Conservation (phyloP, 2,113 vertebrate species). For the Centropus unirufus region DNA sequence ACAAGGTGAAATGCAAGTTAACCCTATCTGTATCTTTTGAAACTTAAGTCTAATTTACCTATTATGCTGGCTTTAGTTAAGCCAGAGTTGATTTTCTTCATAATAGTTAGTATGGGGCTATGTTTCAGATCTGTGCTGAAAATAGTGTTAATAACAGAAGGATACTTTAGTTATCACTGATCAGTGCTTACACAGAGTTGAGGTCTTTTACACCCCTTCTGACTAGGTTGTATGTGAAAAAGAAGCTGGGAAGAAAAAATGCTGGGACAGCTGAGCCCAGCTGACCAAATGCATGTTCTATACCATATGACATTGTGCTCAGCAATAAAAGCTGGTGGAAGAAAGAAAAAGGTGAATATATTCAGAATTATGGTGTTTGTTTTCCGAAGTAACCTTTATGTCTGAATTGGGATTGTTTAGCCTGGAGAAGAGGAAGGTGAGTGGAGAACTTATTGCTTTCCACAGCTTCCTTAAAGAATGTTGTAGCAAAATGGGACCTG, state of each 20-base stretch:
- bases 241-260: neutral
- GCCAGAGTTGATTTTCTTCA: neutral
- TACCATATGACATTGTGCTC: rapidly evolving
- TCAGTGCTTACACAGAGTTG: rapidly evolving
- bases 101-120: neutral
- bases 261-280: neutral
- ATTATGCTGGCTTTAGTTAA: neutral
- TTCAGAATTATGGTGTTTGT: rapidly evolving
- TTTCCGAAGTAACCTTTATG: neutral
- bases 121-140: neutral
- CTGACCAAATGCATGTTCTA: neutral
- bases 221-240: rapidly evolving
- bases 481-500: too few species aligned
- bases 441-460: too few species aligned
- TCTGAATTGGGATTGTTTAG: too few species aligned
- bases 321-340: rapidly evolving
- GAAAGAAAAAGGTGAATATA: neutral
- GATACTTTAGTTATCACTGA: neutral
- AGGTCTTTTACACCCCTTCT: rapidly evolving
- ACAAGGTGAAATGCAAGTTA: neutral
- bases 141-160: neutral
- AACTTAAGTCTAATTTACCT: neutral
- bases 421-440: too few species aligned
- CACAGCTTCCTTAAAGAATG: too few species aligned
- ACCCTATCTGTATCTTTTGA: neutral